Base-by-base conservation (phyloP, 2,888 invertebrate species). In the Lumbricus terrestris region DNA sequence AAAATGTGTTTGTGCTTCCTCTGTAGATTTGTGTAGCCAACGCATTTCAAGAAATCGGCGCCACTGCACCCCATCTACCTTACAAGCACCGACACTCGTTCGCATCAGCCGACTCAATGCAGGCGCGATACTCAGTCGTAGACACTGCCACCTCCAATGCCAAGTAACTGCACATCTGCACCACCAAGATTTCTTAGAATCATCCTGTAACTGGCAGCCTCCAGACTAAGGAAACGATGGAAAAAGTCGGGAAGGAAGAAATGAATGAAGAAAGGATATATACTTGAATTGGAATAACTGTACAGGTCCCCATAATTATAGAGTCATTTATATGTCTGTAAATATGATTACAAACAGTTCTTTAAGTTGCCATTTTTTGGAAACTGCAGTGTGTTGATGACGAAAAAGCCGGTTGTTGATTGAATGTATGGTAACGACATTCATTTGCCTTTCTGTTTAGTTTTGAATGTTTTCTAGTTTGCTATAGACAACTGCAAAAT, bases 21-120 rank as follows among this genome's bases (percentile, higher is more conserved):
- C n/a, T 13, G n/a, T 54, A 90, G 90, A 90, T 90, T 16, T 90
- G 90, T 83, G 90, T 90, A 47, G 90, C 90, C 37, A 90, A 90
- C 69, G 90, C 90, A 40, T 90, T 90, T 82, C 89, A 90, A 82
- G 90, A 90, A 54, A 90, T 90, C 42, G 90, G 90, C 11, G 89
- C 90, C 35, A 89, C 89, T 33, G 90, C 90, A n/a, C 90, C 90
- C 29, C 90, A 90, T 33, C 89, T 90, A 35, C 90, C 85, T 20
- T 89, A 90, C 88, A 88, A 91, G 69, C 90, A 89, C 85, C 83
- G 91, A 29, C 89, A 91, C 42, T 90, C 89, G 16, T 91, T 90
- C 54, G 90, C 90, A 29, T 90, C 90, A 2, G 89, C 89, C 20
- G 90, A 90, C 35, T 90, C 89, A 38, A 91, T 90, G 89, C 90